phyloP scores from a whole-genome alignment of 2,888 invertebrate genomes.

The Drepana falcataria region DNA sequence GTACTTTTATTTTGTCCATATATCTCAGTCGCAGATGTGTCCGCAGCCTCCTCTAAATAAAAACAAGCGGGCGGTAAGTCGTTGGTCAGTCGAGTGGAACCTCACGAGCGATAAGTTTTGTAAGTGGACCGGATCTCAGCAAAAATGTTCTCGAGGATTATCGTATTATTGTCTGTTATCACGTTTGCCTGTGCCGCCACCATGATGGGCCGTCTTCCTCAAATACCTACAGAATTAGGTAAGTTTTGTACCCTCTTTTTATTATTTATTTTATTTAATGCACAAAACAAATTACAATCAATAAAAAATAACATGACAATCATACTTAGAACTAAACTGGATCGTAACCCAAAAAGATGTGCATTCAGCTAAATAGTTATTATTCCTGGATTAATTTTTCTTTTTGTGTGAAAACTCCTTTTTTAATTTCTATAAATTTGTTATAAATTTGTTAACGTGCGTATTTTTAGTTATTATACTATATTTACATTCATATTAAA shows the following conservation, averaged over 20 bases:
- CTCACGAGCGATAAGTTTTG: constrained; percentile 9
- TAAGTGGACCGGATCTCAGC: constrained; percentile 6
- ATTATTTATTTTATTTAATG: constrained; percentile 1
- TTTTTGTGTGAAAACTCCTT: no score
- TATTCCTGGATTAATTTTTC: no score
- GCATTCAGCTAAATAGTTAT: no score
- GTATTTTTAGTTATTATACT: no score
- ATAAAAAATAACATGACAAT: no score
- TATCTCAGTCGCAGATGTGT: constrained; percentile 30
- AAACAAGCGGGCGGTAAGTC: constrained; percentile 40
- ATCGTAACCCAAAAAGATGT: no score
- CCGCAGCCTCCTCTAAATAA: constrained; percentile 43
- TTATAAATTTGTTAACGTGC: no score
- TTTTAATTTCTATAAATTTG: no score
- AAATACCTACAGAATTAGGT: constrained; percentile 53
- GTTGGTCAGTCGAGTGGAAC: constrained; percentile 43
- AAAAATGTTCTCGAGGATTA: constrained; percentile 22
- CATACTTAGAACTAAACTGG: no score
- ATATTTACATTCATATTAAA: no score
- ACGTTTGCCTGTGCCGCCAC: constrained; percentile 42
- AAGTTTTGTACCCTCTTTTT: constrained; percentile 20
- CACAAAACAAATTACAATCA: no score
- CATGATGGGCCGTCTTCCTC: constrained; percentile 33
- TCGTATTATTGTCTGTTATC: constrained; percentile 19
- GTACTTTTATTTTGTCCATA: no score